Evolutionary conservation across 2,113 vertebrate species (phyloP), one percentile per base, ranked within the genome.

Genomic region (Lepus timidus): DNA sequence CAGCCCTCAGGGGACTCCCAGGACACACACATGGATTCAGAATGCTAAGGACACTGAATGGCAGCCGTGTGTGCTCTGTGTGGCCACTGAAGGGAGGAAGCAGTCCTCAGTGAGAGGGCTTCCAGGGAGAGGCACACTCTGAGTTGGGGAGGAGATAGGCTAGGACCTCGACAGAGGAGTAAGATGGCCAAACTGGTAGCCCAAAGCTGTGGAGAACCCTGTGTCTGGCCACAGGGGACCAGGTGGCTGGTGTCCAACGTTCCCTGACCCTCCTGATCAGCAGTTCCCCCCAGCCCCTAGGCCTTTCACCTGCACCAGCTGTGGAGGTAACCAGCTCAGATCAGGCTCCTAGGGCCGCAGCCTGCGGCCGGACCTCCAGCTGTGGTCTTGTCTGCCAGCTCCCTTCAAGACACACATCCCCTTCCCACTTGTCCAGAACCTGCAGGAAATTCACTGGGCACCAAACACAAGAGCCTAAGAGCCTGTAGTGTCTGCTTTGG

Each of bases 371-470:
- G 51, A 22, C 4, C 22, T 36, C 62, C 51, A 76, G 11, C 49
- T 31, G 16, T 86, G 51, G 19, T 25, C 80, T 97, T 29, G 73
- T 17, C 68, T 67, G n/a, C 22, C 81, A 82, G 14, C 20, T 64
- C 55, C 33, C 61, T 70, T 79, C 10, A 12, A 80, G 78, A 33
- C 44, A 71, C 68, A 70, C 16, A 9, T 11, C 17, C 70, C 65
- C 52, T 22, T 52, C 14, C 61, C n/a, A 16, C n/a, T 81, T 79
- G 22, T 49, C 51, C n/a, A 67, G 39, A 61, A 70, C 74, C 44
- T 75, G 2, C 29, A 75, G 76, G 76, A 95, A 79, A 83, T 3
- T 64, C 78, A 61, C 70, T 36, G 65, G 36, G 65, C 64, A 25
- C 25, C 1, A 33, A 80, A 29, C 9, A 51, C 78, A 61, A 67